Evolutionary conservation across 2,888 invertebrate species (phyloP), one percentile per base, ranked within the genome.

Genomic region (Baccha elongata): DNA sequence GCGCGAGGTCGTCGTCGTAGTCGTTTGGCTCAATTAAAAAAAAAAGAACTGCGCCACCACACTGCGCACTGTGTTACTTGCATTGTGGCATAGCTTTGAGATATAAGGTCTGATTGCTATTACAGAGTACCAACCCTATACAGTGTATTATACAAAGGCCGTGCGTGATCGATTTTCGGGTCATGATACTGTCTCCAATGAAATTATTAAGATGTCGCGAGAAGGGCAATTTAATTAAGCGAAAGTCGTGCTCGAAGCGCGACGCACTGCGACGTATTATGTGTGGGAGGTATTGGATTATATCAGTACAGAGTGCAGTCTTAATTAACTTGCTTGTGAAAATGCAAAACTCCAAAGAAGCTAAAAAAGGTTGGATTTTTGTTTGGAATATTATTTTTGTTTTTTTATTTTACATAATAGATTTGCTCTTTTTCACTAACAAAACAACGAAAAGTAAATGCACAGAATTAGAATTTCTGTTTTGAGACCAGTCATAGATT

Each of bases 1-100:
- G 71, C 50, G 71, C 75, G 60, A 76, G 81, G n/a, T 48, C 23
- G 48, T 46, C n/a, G 19, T 44, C 35, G 69, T 81, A 52, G 67
- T 76, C 48, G 78, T 83, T 83, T 83, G 83, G 72, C 78, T 83
- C 83, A 83, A 78, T 83, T 83, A 83, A 83, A 83, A 81, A 53
- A 35, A 35, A 58, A 40, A 10, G 40, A 58, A 23, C 58, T 32
- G 55, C 42, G 15, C 23, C 19, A 7, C 48, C 35, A 17, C 67
- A 29, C 26, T 17, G 67, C 21, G 26, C 50, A 40, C 46, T 29
- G 40, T 17, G 3, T 17, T 29, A 19, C 42, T 17, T n/a, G 46
- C 17, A 1, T 19, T 60, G 4, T 40, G 42, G 50, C 55, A 35
- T 29, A 44, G 19, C 29, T 19, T 29, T 44, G 29, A n/a, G 44